Evolutionary conservation across 2,113 vertebrate species (phyloP).

Genomic region (Leptobrachium leishanense): DNA sequence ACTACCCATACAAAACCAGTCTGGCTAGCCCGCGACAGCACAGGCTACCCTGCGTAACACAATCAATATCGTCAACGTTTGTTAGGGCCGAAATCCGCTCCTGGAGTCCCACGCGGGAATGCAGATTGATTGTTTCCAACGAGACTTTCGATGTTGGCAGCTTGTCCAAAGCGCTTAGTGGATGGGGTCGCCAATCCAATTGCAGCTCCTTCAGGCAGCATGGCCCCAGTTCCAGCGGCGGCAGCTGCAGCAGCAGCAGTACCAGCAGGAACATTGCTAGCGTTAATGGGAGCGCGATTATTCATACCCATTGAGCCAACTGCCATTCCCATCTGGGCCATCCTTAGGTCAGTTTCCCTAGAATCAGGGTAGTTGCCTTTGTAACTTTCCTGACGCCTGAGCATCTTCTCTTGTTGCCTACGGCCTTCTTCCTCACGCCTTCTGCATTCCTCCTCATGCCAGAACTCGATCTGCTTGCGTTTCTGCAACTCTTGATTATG

Average conservation of each 20-base stretch:
- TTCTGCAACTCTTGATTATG: constrained; percentile 97
- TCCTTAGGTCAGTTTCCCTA: constrained; percentile 75
- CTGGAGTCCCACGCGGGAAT: constrained; percentile 72
- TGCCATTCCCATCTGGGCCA: constrained; percentile 79
- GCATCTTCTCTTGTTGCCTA: constrained; percentile 89
- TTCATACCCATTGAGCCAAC: constrained; percentile 79
- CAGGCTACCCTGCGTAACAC: constrained; percentile 59
- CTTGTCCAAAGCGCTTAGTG: constrained; percentile 74
- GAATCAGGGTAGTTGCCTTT: constrained; percentile 86
- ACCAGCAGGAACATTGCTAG: constrained; percentile 71
- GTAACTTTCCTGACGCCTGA: constrained; percentile 92
- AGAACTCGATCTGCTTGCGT: constrained; percentile 91
- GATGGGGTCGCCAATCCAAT: constrained; percentile 77
- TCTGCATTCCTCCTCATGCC: constrained; percentile 92
- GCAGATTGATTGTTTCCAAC: constrained; percentile 71
- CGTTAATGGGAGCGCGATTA: constrained; percentile 72
- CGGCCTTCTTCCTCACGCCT: constrained; percentile 92
- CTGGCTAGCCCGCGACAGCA: constrained; percentile 58
- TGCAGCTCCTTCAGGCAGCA: constrained; percentile 74
- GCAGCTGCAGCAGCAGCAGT: constrained; percentile 60
- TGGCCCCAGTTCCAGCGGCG: constrained; percentile 67
- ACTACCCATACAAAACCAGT: constrained; percentile 54
- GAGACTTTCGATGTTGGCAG: constrained; percentile 71
- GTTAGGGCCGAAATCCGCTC: constrained; percentile 75
- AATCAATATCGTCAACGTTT: constrained; percentile 78